phyloP scores from a whole-genome alignment of 2,888 invertebrate genomes.

The Nemurella pictetii region DNA sequence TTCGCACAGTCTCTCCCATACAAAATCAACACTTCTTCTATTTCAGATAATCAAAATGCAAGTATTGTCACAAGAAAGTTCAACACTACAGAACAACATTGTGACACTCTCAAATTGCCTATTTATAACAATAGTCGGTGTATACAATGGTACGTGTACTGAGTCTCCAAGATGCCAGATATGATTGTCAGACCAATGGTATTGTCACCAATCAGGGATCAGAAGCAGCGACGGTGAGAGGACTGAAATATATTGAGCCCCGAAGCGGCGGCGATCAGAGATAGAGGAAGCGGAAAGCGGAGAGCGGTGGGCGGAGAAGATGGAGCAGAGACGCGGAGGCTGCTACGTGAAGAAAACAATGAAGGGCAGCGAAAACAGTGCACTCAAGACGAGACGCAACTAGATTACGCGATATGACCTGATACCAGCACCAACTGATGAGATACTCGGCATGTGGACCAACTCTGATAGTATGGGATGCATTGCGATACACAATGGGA shows the following conservation, averaged over 20 bases:
- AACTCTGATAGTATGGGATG: no score
- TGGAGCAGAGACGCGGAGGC: no score
- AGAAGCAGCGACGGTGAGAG: background rate
- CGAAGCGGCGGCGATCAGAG: background rate
- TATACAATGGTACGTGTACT: no score
- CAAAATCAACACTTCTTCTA: background rate
- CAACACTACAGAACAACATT: background rate
- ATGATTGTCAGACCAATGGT: background rate
- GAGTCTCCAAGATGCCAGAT: background rate
- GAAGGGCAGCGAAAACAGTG: no score
- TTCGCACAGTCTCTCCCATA: background rate
- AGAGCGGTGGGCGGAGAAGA: no score
- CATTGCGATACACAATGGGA: no score
- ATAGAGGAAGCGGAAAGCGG: background rate
- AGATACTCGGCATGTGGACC: no score
- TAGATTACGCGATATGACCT: no score
- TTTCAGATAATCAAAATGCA: background rate
- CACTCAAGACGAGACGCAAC: no score
- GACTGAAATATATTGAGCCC: background rate
- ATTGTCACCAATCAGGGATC: background rate
- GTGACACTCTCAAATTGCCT: background rate
- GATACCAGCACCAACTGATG: no score
- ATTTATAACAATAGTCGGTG: background rate
- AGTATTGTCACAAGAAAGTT: background rate
- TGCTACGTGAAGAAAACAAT: no score